These are phyloP conservation scores for Lepus americanus DNA, from an alignment of 2,113 vertebrate genomes.

Conservation along the genomic window DNA sequence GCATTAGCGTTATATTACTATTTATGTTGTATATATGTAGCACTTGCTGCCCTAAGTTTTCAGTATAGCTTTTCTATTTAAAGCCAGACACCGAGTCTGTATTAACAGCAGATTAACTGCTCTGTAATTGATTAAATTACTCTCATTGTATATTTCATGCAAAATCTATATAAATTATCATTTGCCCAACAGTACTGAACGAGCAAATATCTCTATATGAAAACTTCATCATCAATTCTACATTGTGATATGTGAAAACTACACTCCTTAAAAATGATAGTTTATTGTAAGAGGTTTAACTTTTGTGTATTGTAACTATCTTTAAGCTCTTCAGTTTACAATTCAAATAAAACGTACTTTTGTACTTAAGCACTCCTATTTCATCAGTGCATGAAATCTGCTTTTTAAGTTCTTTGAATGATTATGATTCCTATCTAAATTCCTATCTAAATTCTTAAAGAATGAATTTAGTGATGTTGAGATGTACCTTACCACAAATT, in stretches of 20 bases:
- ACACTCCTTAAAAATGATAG: constrained; percentile 83
- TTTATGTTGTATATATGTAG: constrained; percentile 85
- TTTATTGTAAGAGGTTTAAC: constrained; percentile 84
- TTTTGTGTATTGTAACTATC: no score
- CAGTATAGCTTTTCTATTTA: constrained; percentile 82
- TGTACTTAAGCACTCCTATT: constrained; percentile 85
- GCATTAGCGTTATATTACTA: constrained; percentile 68
- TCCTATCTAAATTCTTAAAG: no score
- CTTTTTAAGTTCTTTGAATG: constrained; percentile 83
- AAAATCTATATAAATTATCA: constrained; percentile 82
- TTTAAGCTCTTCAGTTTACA: no score
- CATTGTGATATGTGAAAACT: constrained; percentile 80
- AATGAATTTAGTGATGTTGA: constrained; percentile 81
- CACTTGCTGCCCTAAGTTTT: constrained; percentile 81
- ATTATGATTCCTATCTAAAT: constrained; percentile 65
- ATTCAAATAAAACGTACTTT: constrained; percentile 77
- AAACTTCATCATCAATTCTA: constrained; percentile 82
- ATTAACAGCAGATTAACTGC: constrained; percentile 86
- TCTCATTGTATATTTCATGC: constrained; percentile 85
- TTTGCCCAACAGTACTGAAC: constrained; percentile 81
- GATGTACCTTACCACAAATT: constrained; percentile 86
- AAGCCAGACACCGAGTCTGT: constrained; percentile 86
- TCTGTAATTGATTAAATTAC: constrained; percentile 88
- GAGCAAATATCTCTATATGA: constrained; percentile 81
- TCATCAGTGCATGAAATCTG: constrained; percentile 87